These are phyloP conservation scores for Microchrysa polita DNA, from an alignment of 2,888 invertebrate genomes.

Conservation along the genomic window DNA sequence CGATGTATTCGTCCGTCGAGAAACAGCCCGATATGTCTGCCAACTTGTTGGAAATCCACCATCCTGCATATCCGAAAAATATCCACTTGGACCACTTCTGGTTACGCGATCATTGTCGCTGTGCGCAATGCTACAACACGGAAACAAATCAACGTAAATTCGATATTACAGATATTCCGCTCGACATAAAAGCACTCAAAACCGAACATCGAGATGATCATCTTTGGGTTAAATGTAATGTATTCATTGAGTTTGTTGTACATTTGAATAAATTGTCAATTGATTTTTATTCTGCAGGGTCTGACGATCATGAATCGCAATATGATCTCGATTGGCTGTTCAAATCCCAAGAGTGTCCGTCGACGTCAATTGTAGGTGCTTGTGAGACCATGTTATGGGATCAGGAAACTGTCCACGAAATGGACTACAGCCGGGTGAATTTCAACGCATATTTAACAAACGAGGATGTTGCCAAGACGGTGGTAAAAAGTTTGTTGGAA, in stretches of 20 bases:
- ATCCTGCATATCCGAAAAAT: constrained; percentile 46
- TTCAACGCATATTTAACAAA: constrained; percentile 66
- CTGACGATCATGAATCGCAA: constrained; percentile 68
- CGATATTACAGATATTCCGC: constrained; percentile 69
- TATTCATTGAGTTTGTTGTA: too few relatives aligned
- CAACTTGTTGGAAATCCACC: constrained; percentile 45
- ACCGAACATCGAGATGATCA: constrained; percentile 59
- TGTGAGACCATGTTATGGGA: constrained; percentile 66
- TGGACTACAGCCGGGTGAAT: constrained; percentile 62
- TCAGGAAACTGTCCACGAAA: constrained; percentile 62
- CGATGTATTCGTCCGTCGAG: neutral
- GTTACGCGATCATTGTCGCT: constrained; percentile 66
- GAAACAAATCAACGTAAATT: constrained; percentile 70
- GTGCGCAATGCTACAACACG: constrained; percentile 69
- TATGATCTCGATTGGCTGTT: constrained; percentile 66
- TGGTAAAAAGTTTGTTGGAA: constrained; percentile 64
- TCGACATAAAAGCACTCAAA: constrained; percentile 62
- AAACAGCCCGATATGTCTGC: constrained; percentile 34
- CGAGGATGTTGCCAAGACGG: constrained; percentile 62
- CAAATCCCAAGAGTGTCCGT: constrained; percentile 51
- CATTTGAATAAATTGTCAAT: neutral
- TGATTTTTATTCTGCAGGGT: constrained; percentile 64
- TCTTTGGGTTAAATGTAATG: constrained; percentile 67
- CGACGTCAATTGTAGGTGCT: constrained; percentile 52
- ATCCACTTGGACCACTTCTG: constrained; percentile 58